Conservation (phyloP, 2,888 invertebrate species). For the Caenorhabditis angaria region DNA sequence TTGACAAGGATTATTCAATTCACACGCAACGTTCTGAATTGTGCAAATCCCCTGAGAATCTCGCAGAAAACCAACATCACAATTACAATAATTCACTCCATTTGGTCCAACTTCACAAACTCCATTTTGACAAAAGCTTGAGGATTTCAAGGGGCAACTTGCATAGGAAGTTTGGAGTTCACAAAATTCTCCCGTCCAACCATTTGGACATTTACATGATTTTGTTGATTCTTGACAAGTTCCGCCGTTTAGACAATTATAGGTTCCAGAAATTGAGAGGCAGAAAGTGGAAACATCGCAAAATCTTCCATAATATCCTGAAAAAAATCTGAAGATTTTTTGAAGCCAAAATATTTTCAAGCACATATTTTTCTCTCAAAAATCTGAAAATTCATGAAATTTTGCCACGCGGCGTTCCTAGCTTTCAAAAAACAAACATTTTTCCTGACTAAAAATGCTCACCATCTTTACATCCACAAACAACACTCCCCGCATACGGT, state of each 20-base stretch:
- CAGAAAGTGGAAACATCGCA: conserved; percentile 20
- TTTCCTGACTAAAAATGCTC: too few relatives aligned
- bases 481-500: neutral
- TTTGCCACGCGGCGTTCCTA: too few relatives aligned
- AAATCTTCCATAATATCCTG: conserved; percentile 16
- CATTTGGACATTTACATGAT: conserved; percentile 6
- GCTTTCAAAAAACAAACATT: neutral
- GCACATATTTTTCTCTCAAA: too few relatives aligned
- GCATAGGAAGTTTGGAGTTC: neutral
- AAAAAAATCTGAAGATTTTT: neutral
- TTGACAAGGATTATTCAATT: conserved; percentile 31
- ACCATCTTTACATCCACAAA: conserved; percentile 10
- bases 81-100: conserved; percentile 23
- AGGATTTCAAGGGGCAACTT: neutral
- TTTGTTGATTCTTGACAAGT: conserved; percentile 3
- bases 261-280: neutral
- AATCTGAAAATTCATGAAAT: too few relatives aligned
- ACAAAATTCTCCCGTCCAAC: conserved; percentile 15
- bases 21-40: conserved; percentile 19
- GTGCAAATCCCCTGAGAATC: conserved; percentile 25
- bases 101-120: conserved; percentile 13
- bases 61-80: conserved; percentile 16
- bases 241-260: conserved; percentile 28
- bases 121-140: conserved; percentile 22
- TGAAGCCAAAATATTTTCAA: too few relatives aligned